Percentiles rank a stretch among this genome's conserved stretches.
phyloP scores from a whole-genome alignment of 2,113 vertebrate species.

The Anhinga anhinga region DNA sequence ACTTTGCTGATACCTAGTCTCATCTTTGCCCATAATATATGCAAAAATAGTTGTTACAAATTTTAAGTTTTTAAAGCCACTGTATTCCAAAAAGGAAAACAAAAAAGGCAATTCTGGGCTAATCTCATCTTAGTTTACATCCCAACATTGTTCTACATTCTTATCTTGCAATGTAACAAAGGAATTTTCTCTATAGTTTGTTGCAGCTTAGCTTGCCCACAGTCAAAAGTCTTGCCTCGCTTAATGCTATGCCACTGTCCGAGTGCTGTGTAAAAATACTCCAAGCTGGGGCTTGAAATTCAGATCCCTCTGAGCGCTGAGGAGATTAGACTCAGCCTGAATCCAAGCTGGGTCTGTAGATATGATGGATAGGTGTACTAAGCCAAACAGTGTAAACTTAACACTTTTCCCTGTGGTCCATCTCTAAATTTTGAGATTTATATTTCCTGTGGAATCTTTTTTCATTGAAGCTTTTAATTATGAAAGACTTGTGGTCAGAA shows the following conservation, averaged over 20 bases:
- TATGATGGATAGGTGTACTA: not conserved
- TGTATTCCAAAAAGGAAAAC: not conserved
- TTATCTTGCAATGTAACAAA: not conserved
- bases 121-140: not conserved
- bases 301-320: not conserved
- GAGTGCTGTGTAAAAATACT: not conserved
- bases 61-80: not conserved
- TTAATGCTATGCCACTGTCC: not conserved
- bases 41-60: not conserved
- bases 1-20: not conserved
- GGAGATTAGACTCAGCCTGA: not conserved
- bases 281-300: not conserved
- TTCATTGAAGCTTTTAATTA: not conserved
- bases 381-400: not conserved
- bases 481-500: not conserved
- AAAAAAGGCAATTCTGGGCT: not conserved
- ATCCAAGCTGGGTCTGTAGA: not conserved
- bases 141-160: not conserved
- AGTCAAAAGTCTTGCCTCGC: not conserved
- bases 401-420: not conserved
- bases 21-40: not conserved
- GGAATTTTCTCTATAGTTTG: not conserved
- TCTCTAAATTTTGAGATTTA: not conserved
- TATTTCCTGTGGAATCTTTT: not conserved
- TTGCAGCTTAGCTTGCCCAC: not conserved